Evolutionary conservation across 2,797 vertebrate genomes (phyloP), one percentile per base, ranked within the genome.

Genomic region (Pteronotus mesoamericanus): DNA sequence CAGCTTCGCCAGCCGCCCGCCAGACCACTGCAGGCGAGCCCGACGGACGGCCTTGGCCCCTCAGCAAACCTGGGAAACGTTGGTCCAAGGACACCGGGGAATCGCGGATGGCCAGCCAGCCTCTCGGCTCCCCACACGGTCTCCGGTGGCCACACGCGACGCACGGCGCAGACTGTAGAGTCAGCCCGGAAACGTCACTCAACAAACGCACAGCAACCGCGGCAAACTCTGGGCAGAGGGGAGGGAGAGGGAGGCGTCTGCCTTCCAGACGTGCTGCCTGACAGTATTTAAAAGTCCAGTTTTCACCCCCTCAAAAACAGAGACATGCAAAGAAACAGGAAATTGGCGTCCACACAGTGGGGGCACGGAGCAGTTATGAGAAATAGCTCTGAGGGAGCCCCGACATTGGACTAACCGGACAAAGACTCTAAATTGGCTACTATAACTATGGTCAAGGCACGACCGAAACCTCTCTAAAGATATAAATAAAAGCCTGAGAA

Each of bases 1-100:
- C 69, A 2, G 22, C 5, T 37, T 1, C 5, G 2, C 3, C 4
- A 4, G 6, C 15, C 2, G 0, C 44, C 53, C 1, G 16, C 72
- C 4, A 32, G 0, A 44, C 8, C 3, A 2, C 4, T 1, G 44
- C 21, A 10, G 19, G 37, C 4, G 44, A 12, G 26, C n/a, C 59
- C 42, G 5, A 1, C 48, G 6, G 69, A 5, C 29, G 4, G 1
- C 0, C 1, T 4, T 72, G 15, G 34, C 34, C 29, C n/a, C 46
- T 22, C 32, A 0, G 61, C 82, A 6, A 3, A 26, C 1, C 44
- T 0, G 34, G 24, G 61, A 14, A 61, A 3, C 19, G 1, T 0
- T 0, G n/a, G 78, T 15, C 66, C 72, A 46, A 15, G 68, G 46
- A 4, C 48, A 1, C 16, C 5, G 18, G 57, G 86, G 8, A 46